phyloP scores from a whole-genome alignment of 2,113 vertebrate genomes.

The Rhipidura dahli region DNA sequence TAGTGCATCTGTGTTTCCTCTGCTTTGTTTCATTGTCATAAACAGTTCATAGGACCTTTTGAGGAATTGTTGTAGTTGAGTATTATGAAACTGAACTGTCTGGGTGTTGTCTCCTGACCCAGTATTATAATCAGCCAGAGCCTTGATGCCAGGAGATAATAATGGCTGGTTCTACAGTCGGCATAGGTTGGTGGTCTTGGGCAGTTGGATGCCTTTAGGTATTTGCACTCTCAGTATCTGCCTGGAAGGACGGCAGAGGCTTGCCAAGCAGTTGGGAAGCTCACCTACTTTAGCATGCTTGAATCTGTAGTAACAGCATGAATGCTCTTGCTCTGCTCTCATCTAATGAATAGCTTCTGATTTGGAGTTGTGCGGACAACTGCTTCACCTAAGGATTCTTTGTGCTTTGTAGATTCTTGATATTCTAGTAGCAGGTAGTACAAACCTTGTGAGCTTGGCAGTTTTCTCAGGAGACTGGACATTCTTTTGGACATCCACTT shows the following conservation, averaged over 20 bases:
- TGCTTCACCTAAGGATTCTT: not conserved
- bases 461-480: not conserved
- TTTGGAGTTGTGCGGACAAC: not conserved
- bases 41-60: not conserved
- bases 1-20: not conserved
- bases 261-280: not conserved
- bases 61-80: not conserved
- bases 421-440: not conserved
- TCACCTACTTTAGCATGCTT: not conserved
- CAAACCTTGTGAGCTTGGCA: not conserved
- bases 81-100: not conserved
- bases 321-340: not conserved
- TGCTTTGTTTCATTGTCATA: not conserved
- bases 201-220: not conserved
- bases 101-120: conserved; percentile 22
- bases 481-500: not conserved
- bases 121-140: not conserved
- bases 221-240: not conserved
- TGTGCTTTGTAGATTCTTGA: not conserved
- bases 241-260: not conserved
- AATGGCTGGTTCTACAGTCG: not conserved
- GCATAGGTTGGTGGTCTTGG: not conserved
- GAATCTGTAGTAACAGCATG: not conserved
- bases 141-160: conserved; percentile 23
- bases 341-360: not conserved